These are phyloP conservation scores for Polymixis flavicincta DNA, from an alignment of 2,888 invertebrate species.

Conservation along the genomic window DNA sequence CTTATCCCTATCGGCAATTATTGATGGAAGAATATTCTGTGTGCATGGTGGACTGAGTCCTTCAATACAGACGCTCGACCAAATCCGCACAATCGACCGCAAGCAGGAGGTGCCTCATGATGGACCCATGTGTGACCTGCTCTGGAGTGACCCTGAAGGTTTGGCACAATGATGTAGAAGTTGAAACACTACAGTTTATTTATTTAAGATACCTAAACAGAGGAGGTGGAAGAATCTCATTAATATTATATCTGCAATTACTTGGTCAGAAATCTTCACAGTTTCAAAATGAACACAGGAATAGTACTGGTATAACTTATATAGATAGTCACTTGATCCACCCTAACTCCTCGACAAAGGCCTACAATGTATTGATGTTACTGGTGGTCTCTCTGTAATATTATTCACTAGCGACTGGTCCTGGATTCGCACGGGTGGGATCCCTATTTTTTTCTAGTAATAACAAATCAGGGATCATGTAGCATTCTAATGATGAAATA, in stretches of 20 bases:
- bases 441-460: too few relatives aligned
- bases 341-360: not conserved
- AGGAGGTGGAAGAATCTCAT: not conserved
- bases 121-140: conserved; percentile 99
- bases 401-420: not conserved
- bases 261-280: not conserved
- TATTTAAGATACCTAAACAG: not conserved
- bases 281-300: not conserved
- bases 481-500: too few relatives aligned
- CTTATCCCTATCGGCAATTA: conserved; percentile 98
- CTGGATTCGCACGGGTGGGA: too few relatives aligned
- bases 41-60: conserved; percentile 99
- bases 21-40: conserved; percentile 99
- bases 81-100: conserved; percentile 99
- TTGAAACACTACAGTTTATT: not conserved
- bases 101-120: conserved; percentile 99
- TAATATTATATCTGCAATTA: not conserved
- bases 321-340: not conserved
- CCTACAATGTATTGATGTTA: not conserved
- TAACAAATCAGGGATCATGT: too few relatives aligned
- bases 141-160: conserved; percentile 99
- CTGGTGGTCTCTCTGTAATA: not conserved
- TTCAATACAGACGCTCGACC: conserved; percentile 99
- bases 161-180: conserved; percentile 61
- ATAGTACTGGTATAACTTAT: not conserved